Evolutionary conservation across 2,113 vertebrate genomes (phyloP), one percentile per base, ranked within the genome.

Genomic region (Oreochromis tanganicae): DNA sequence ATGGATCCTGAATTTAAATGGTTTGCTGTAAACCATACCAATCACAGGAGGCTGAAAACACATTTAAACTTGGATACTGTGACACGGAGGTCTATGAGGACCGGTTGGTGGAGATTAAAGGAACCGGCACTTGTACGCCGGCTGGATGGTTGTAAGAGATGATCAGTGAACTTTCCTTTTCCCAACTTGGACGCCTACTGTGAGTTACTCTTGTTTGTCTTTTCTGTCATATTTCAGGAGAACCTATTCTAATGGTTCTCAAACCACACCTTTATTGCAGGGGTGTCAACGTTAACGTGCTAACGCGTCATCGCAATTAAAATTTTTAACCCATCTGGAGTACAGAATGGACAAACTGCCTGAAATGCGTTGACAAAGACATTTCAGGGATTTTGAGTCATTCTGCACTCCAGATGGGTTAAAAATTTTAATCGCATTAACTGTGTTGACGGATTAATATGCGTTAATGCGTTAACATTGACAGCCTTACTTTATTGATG

Each of bases 281-380:
- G 29, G 16, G 5, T 34, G 57, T 19, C 29, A 34, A 3, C 1
- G 8, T 0, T 61, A 34, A 59, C 2, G 0, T 0, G 4, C 4
- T 59, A 59, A 61, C 14, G 1, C 5, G 0, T 10, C 14, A 32
- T 10, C 27, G 2, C 1, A 8, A 61, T 61, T 61, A 0, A 3
- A 9, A 3, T 0, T 9, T 55, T 61, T 59, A 59, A 50, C 12
- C 1, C 0, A 6, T 61, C 14, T 13, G 57, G 14, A 61, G 57
- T 5, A 2, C 57, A 61, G 57, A 61, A 61, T 9, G 57, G 27
- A 61, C 57, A 59, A 14, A 17, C 57, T n/a, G n/a, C 57, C 27
- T 29, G 27, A 17, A 32, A 59, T 59, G 13, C 0, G 0, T 29
- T 0, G 56, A 17, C 3, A 59, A 8, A 59, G 0, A 59, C 29